phyloP scores from a whole-genome alignment of 2,797 vertebrate genomes.

The Hemitrygon akajei region DNA sequence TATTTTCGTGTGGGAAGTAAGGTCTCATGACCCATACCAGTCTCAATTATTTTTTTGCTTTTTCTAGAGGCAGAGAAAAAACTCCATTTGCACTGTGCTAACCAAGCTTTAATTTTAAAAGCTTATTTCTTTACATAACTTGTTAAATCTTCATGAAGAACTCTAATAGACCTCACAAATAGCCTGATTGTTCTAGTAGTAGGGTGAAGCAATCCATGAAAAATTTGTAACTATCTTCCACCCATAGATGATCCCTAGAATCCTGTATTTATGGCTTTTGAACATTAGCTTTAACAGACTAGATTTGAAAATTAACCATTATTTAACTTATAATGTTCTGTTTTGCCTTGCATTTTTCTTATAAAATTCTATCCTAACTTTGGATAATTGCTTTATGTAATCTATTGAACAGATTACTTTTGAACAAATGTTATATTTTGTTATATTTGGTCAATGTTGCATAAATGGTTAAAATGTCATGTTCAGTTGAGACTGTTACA shows the following conservation, averaged over 20 bases:
- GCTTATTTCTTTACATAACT: neutral
- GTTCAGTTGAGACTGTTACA: too few relatives aligned
- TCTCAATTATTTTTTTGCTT: neutral
- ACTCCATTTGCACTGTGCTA: neutral
- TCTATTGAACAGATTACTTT: too few relatives aligned
- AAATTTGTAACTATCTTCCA: neutral
- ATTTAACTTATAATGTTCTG: neutral
- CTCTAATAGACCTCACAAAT: neutral
- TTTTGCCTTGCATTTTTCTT: neutral
- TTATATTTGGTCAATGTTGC: neutral
- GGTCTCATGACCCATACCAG: neutral
- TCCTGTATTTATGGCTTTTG: neutral
- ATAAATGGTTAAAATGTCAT: too few relatives aligned
- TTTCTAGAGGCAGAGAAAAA: neutral
- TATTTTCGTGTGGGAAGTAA: neutral
- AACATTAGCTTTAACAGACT: neutral
- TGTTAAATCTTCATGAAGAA: too few relatives aligned
- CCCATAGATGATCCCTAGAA: too few relatives aligned
- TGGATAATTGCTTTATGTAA: neutral
- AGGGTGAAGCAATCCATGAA: neutral
- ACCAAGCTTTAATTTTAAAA: neutral
- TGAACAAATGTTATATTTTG: neutral
- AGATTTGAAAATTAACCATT: constrained; percentile 23
- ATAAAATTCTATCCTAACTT: neutral
- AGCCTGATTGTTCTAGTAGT: neutral